Percentiles rank a stretch among this genome's conserved stretches.
Conservation (phyloP, 2,888 invertebrate genomes). For the Tetranychus piercei region DNA sequence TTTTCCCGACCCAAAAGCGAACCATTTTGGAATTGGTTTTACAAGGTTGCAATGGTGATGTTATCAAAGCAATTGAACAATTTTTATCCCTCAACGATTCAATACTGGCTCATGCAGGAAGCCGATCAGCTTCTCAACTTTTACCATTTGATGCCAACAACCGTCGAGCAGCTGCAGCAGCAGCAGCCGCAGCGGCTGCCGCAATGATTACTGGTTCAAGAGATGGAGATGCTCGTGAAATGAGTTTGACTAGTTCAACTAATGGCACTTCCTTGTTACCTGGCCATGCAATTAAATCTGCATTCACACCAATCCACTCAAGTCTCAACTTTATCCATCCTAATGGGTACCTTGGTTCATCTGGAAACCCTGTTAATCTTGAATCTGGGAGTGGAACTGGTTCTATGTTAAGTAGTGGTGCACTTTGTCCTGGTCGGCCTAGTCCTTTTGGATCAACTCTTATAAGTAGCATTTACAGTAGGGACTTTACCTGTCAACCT, state of each 20-base stretch:
- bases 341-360: not conserved
- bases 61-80: constrained; percentile 73
- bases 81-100: constrained; percentile 37
- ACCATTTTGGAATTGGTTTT: constrained; percentile 75
- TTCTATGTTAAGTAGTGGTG: not conserved
- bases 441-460: constrained; percentile 32
- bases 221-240: too few species aligned
- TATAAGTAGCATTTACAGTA: constrained; percentile 24
- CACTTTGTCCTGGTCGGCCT: constrained; percentile 24
- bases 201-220: not conserved
- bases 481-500: constrained; percentile 31
- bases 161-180: not conserved
- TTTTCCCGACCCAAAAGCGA: constrained; percentile 66
- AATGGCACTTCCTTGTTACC: not conserved
- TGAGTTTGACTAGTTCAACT: not conserved
- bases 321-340: constrained; percentile 2
- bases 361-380: not conserved
- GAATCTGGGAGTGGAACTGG: not conserved
- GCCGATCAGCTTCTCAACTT: not conserved
- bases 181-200: constrained; percentile 8
- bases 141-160: not conserved
- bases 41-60: constrained; percentile 73
- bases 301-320: constrained; percentile 1
- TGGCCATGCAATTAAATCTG: not conserved
- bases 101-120: not conserved